Conservation (phyloP, 2,888 invertebrate genomes). For the Eurois occulta region DNA sequence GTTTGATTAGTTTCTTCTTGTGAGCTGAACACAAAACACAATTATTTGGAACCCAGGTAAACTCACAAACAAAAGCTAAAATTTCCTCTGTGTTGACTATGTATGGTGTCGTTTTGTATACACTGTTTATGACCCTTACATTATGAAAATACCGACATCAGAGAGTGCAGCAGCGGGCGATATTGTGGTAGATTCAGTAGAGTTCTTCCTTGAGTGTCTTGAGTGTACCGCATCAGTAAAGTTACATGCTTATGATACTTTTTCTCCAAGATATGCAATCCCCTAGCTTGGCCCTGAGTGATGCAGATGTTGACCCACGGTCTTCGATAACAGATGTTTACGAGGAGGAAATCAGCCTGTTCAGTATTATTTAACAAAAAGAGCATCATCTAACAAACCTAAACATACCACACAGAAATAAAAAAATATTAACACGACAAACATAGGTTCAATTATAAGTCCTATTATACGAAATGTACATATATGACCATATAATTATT, state of each 20-base stretch:
- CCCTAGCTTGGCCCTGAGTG: constrained; percentile 13
- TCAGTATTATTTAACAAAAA: background rate
- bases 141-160: background rate
- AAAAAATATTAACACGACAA: constrained; percentile 2
- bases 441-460: constrained; percentile 11
- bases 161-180: background rate
- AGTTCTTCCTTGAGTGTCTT: constrained; percentile 15
- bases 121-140: background rate
- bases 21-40: constrained; percentile 37
- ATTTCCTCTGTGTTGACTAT: background rate
- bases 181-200: constrained; percentile 11
- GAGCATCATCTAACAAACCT: background rate
- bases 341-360: background rate
- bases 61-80: constrained; percentile 14
- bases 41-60: constrained; percentile 21
- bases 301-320: constrained; percentile 14
- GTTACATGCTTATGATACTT: constrained; percentile 19
- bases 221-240: constrained; percentile 5
- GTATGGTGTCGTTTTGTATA: background rate
- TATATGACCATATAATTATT: constrained; percentile 65
- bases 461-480: constrained; percentile 16
- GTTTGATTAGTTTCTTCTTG: constrained; percentile 71
- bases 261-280: constrained; percentile 27
- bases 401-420: background rate
- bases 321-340: constrained; percentile 23